Percentiles rank a stretch among this genome's conserved stretches.
phyloP scores from a whole-genome alignment of 2,113 vertebrate genomes.

The Gasterosteus aculeatus region DNA sequence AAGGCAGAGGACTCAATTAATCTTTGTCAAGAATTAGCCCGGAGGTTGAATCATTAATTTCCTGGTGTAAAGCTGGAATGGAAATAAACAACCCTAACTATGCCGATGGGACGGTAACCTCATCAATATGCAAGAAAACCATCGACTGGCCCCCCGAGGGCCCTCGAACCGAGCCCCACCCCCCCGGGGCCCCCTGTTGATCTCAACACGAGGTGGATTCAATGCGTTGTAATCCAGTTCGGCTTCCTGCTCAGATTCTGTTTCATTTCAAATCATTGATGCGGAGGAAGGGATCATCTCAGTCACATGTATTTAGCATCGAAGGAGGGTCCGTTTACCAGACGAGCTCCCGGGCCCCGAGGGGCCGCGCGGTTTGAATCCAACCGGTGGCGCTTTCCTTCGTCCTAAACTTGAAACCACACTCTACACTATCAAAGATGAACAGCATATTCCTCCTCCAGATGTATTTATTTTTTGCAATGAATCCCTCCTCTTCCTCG shows the following conservation, averaged over 20 bases:
- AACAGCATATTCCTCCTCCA: slow-evolving; percentile 47
- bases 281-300: not conserved
- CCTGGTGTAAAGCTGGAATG: slow-evolving; percentile 43
- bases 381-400: no score
- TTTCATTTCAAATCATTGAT: slow-evolving; percentile 8
- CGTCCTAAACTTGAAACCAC: no score
- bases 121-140: slow-evolving; percentile 58
- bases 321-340: not conserved
- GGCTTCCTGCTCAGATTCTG: not conserved
- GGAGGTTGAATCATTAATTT: slow-evolving; percentile 56
- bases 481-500: not conserved
- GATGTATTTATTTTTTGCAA: not conserved
- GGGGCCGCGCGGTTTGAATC: no score
- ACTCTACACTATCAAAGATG: slow-evolving; percentile 11
- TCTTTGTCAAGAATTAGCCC: slow-evolving; percentile 65
- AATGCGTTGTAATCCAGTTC: slow-evolving; percentile 34
- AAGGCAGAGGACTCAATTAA: slow-evolving; percentile 63
- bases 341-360: no score
- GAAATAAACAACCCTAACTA: slow-evolving; percentile 47
- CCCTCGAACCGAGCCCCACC: not conserved
- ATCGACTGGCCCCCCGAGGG: slow-evolving; percentile 20
- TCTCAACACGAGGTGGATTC: slow-evolving; percentile 27
- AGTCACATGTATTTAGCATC: not conserved
- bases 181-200: not conserved
- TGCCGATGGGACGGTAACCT: slow-evolving; percentile 18